These are phyloP conservation scores for Pseudomyrmex pallidus DNA, from an alignment of 1,140 invertebrate genomes.

Conservation along the genomic window DNA sequence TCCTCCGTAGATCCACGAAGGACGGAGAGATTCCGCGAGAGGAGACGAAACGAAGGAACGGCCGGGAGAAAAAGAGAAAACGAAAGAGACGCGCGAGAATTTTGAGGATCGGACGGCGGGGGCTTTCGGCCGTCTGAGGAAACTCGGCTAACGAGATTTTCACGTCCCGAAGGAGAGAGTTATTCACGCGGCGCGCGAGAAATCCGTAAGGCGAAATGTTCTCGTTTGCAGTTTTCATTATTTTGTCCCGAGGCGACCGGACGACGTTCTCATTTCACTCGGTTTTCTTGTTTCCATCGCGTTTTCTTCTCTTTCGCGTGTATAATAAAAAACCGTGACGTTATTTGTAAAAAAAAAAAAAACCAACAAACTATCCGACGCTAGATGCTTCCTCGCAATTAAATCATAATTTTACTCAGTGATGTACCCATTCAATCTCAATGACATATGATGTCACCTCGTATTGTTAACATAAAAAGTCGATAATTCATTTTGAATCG, in stretches of 20 bases:
- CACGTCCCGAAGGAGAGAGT: background rate
- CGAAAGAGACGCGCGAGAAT: background rate
- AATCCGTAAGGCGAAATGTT: constrained; percentile 4
- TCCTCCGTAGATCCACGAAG: background rate
- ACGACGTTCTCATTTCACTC: background rate
- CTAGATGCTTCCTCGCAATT: too few relatives aligned
- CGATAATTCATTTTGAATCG: too few relatives aligned
- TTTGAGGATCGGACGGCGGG: background rate
- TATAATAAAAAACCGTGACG: too few relatives aligned
- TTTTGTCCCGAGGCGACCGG: background rate
- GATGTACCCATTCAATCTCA: too few relatives aligned
- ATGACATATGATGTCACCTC: too few relatives aligned
- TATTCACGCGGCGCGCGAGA: background rate
- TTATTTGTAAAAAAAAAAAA: constrained; percentile 1
- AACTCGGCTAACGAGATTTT: constrained; percentile 26
- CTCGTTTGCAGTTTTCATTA: background rate
- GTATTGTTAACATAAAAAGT: too few relatives aligned
- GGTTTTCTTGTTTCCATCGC: background rate
- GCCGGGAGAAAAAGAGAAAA: constrained; percentile 19
- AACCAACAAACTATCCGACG: too few relatives aligned
- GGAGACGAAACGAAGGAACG: background rate
- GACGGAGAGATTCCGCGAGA: constrained; percentile 15
- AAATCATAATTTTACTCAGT: too few relatives aligned
- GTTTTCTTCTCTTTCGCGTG: too few relatives aligned
- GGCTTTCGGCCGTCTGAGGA: background rate